These are phyloP conservation scores for Phallusia fumigata DNA, from an alignment of 23 tunicate species.

Conservation along the genomic window DNA sequence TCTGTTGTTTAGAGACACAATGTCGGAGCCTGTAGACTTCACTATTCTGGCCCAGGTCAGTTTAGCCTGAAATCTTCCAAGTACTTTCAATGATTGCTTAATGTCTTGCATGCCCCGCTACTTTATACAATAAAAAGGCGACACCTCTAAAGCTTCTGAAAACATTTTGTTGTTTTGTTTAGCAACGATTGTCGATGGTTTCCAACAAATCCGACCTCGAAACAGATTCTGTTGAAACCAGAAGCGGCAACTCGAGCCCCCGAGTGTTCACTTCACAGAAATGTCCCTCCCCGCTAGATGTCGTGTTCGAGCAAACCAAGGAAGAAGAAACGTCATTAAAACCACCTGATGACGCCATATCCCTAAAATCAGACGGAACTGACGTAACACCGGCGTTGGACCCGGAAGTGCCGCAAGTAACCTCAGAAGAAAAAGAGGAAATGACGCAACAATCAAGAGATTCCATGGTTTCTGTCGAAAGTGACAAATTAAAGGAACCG, in stretches of 20 bases:
- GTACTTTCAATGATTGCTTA: no score
- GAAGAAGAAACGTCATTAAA: neutral
- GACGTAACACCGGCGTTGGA: slow-evolving; percentile 1
- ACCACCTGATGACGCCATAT: slow-evolving; percentile 1
- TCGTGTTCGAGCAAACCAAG: slow-evolving; percentile 3
- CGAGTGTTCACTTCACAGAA: neutral
- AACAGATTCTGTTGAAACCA: neutral
- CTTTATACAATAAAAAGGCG: no score
- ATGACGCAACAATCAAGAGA: neutral
- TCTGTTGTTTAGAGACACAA: no score
- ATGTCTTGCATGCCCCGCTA: no score
- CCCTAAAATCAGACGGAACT: neutral
- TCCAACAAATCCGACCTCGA: no score
- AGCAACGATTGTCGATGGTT: no score
- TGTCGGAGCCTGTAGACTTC: no score
- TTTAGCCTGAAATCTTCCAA: no score
- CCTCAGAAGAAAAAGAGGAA: neutral
- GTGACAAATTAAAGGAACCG: neutral
- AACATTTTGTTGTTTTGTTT: no score
- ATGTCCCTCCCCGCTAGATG: slow-evolving; percentile 7
- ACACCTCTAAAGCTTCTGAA: no score
- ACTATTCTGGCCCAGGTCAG: no score
- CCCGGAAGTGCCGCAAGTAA: neutral
- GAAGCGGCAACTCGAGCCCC: neutral
- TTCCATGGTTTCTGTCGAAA: neutral